These are phyloP conservation scores for Cephonodes hylas DNA, from an alignment of 2,888 invertebrate species.

Conservation along the genomic window DNA sequence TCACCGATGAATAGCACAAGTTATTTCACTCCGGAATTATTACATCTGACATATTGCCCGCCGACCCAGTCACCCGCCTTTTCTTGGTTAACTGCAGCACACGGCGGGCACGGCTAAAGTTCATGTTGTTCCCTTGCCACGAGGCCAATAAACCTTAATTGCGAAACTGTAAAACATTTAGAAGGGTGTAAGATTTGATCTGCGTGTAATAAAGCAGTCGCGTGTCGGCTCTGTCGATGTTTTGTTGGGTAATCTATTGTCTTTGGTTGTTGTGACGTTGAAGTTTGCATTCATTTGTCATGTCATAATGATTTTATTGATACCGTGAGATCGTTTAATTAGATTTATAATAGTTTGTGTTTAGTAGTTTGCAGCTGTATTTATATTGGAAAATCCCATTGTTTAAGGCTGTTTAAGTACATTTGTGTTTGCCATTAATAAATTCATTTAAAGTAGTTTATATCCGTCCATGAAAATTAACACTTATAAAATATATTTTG, in stretches of 20 bases:
- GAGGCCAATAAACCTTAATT: slow-evolving; percentile 8
- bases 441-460: no score
- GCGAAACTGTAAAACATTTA: slow-evolving; percentile 6
- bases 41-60: background rate
- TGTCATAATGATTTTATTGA: background rate
- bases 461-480: no score
- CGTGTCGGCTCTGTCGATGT: background rate
- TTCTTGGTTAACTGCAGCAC: background rate
- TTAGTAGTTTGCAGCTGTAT: no score
- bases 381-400: no score
- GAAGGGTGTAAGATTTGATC: slow-evolving; percentile 4
- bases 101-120: slow-evolving; percentile 13
- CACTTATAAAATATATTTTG: no score
- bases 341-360: no score
- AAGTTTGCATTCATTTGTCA: background rate
- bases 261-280: background rate
- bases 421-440: no score
- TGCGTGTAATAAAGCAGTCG: background rate
- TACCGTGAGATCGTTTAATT: no score
- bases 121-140: slow-evolving; percentile 18
- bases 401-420: no score
- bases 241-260: background rate
- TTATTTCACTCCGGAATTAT: background rate
- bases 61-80: background rate
- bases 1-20: background rate